These are phyloP conservation scores for Halocaridina rubra DNA, from an alignment of 2,888 invertebrate genomes.

Conservation along the genomic window DNA sequence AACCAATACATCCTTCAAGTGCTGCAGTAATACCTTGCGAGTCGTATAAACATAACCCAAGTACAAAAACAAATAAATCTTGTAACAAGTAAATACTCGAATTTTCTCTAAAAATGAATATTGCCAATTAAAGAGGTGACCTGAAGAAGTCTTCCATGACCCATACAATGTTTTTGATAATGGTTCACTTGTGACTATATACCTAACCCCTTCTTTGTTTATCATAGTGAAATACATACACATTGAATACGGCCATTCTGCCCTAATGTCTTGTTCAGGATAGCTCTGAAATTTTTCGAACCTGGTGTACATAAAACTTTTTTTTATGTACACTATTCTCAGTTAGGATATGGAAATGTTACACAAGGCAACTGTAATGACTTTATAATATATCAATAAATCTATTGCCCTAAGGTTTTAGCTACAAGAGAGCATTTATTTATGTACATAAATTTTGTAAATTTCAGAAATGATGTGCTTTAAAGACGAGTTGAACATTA, in stretches of 20 bases:
- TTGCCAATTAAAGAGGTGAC: no score
- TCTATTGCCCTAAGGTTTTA: slow-evolving; percentile 31
- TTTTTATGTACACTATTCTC: slow-evolving; percentile 34
- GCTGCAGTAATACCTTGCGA: no score
- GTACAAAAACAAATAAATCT: no score
- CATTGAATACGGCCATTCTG: slow-evolving; percentile 33
- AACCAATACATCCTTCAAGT: no score
- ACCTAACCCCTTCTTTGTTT: slow-evolving; percentile 25
- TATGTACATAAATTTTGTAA: neutral
- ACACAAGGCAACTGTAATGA: slow-evolving; percentile 55
- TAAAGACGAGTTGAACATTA: neutral
- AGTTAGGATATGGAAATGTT: slow-evolving; percentile 55
- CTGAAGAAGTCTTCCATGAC: neutral
- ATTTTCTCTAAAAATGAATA: no score
- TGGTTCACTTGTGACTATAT: slow-evolving; percentile 47
- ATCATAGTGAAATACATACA: neutral
- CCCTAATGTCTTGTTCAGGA: slow-evolving; percentile 31
- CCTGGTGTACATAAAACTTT: slow-evolving; percentile 11
- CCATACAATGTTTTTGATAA: slow-evolving; percentile 5
- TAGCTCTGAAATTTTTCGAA: neutral
- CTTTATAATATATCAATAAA: slow-evolving; percentile 48
- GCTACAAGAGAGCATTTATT: slow-evolving; percentile 8
- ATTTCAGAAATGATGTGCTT: neutral
- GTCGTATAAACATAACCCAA: no score
- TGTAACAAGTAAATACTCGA: no score